Conservation (phyloP, 2,797 vertebrate genomes). For the Rhinella marina region DNA sequence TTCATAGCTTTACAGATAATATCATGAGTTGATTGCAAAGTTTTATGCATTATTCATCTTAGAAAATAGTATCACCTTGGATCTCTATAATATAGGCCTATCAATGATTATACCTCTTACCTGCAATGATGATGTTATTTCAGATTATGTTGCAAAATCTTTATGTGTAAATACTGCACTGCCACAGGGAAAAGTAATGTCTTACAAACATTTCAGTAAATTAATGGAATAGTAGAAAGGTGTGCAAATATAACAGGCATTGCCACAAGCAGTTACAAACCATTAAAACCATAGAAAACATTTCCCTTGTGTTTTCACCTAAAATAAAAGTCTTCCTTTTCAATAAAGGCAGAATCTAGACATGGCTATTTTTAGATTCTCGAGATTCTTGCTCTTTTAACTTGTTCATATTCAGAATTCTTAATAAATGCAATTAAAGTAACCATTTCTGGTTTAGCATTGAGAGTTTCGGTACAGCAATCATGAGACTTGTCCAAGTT, state of each 20-base stretch:
- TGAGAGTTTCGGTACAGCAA: neutral
- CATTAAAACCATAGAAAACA: slow-evolving; percentile 17
- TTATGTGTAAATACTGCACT: slow-evolving; percentile 25
- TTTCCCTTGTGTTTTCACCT: neutral
- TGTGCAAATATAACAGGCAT: slow-evolving; percentile 4
- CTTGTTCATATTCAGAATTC: neutral
- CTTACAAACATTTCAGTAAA: neutral
- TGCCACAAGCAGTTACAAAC: slow-evolving; percentile 22
- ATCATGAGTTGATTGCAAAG: neutral
- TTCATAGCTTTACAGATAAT: neutral
- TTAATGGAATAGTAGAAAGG: slow-evolving; percentile 18
- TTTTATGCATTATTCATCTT: neutral
- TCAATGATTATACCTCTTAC: neutral
- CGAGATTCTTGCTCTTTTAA: slow-evolving; percentile 3
- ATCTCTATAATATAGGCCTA: neutral
- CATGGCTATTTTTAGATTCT: neutral
- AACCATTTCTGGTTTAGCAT: slow-evolving; percentile 20
- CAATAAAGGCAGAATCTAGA: neutral
- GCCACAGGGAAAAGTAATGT: neutral
- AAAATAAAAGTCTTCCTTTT: slow-evolving; percentile 22
- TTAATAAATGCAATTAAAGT: slow-evolving; percentile 29
- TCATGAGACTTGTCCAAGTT: slow-evolving; percentile 38
- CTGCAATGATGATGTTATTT: neutral
- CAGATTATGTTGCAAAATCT: neutral
- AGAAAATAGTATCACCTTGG: neutral